phyloP scores from a whole-genome alignment of 2,888 invertebrate species.

The Apodemia duryi region DNA sequence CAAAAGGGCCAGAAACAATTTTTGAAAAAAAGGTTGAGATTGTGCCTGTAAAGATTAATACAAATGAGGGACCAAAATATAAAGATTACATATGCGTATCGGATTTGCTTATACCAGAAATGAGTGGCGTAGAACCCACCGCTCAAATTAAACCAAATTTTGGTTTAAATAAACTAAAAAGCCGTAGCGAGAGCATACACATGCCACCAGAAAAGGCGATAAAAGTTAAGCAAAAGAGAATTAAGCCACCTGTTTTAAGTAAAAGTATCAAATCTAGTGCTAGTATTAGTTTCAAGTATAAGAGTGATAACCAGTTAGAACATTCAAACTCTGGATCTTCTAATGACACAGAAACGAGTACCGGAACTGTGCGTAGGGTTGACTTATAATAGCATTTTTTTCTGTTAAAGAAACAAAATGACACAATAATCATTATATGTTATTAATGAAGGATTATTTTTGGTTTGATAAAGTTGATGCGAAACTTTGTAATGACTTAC shows the following conservation, averaged over 20 bases:
- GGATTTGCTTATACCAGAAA: slow-evolving; percentile 58
- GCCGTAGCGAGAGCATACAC: slow-evolving; percentile 67
- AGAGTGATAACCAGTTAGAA: slow-evolving; percentile 55
- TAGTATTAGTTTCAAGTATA: slow-evolving; percentile 40
- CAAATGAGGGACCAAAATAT: slow-evolving; percentile 45
- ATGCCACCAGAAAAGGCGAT: slow-evolving; percentile 64
- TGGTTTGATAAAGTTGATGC: too few species aligned
- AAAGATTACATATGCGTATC: slow-evolving; percentile 63
- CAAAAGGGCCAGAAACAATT: slow-evolving; percentile 65
- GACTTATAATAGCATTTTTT: slow-evolving; percentile 38
- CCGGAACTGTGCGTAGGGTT: slow-evolving; percentile 67
- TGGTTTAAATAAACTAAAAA: slow-evolving; percentile 61
- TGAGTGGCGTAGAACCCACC: slow-evolving; percentile 54
- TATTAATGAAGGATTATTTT: too few species aligned
- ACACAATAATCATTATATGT: too few species aligned
- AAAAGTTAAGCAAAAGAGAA: slow-evolving; percentile 57
- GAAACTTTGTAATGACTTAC: too few species aligned
- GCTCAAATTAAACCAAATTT: slow-evolving; percentile 71
- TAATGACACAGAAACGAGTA: slow-evolving; percentile 74
- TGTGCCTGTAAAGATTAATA: slow-evolving; percentile 65
- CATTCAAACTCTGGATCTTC: slow-evolving; percentile 81
- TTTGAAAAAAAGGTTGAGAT: slow-evolving; percentile 66
- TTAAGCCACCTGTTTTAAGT: slow-evolving; percentile 52
- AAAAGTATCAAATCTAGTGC: slow-evolving; percentile 42
- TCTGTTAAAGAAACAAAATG: too few species aligned